Percentiles rank a stretch among this genome's conserved stretches.
These are phyloP conservation scores for Strigamia maritima DNA, from an alignment of 2,888 invertebrate species.

Conservation along the genomic window DNA sequence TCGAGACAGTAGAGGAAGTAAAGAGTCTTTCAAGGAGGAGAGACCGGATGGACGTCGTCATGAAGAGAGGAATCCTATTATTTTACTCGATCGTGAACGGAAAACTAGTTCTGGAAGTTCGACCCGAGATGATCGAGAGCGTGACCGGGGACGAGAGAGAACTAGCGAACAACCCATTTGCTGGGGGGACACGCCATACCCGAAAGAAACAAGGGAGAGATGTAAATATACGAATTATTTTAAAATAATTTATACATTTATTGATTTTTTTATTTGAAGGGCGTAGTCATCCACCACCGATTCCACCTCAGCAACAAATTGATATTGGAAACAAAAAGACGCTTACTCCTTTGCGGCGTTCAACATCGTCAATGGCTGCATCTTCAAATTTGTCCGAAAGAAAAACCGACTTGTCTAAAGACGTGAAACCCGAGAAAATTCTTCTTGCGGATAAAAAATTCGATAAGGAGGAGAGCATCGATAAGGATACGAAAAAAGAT, in stretches of 20 bases:
- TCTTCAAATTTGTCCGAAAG: constrained; percentile 48
- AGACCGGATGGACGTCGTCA: constrained; percentile 7
- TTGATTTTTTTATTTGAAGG: constrained; percentile 45
- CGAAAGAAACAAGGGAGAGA: constrained; percentile 44
- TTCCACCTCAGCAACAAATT: constrained; percentile 51
- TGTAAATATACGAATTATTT: constrained; percentile 37
- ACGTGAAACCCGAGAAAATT: constrained; percentile 42
- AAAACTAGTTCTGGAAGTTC: constrained; percentile 38
- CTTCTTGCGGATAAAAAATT: constrained; percentile 41
- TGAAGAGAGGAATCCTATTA: constrained; percentile 37
- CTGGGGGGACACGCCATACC: constrained; percentile 46
- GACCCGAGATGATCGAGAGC: constrained; percentile 42
- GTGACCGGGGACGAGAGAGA: constrained; percentile 27
- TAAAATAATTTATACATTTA: background rate
- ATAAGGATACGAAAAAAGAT: constrained; percentile 43
- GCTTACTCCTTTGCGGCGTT: constrained; percentile 52
- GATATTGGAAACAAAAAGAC: constrained; percentile 50
- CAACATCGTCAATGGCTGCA: constrained; percentile 50
- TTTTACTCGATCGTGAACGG: constrained; percentile 39
- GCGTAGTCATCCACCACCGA: constrained; percentile 50
- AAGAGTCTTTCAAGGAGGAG: constrained; percentile 51
- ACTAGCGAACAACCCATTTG: constrained; percentile 39
- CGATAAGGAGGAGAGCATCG: constrained; percentile 42
- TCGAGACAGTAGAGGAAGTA: constrained; percentile 55
- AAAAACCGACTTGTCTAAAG: constrained; percentile 49